A percentile compares a stretch with the other conserved stretches of the same genome.
These are phyloP conservation scores for Nibea coibor DNA, from an alignment of 2,113 vertebrate species.

Conservation along the genomic window DNA sequence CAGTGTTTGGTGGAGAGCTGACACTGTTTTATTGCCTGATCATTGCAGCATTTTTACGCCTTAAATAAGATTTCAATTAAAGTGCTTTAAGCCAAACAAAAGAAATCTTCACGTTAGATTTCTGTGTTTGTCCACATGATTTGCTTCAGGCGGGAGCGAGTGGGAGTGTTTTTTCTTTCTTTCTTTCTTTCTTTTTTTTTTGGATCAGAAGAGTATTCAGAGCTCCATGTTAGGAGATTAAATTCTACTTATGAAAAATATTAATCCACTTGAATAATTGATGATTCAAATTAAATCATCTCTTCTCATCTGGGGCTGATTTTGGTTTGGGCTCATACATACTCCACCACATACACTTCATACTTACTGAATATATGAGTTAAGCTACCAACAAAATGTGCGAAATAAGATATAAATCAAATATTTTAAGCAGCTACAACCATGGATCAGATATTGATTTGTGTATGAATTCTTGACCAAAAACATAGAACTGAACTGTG, in stretches of 20 bases:
- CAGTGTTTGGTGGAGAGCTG: no score
- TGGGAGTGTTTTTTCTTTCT: no score
- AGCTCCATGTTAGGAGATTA: not conserved
- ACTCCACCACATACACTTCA: no score
- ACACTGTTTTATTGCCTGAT: not conserved
- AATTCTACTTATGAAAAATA: not conserved
- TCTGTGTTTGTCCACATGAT: not conserved
- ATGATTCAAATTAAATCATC: not conserved
- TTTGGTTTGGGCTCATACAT: no score
- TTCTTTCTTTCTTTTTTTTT: no score
- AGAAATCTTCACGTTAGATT: not conserved
- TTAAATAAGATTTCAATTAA: not conserved
- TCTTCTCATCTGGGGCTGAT: no score
- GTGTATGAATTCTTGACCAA: not conserved
- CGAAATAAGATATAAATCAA: not conserved
- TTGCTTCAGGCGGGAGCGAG: not conserved
- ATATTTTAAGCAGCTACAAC: not conserved
- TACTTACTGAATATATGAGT: no score
- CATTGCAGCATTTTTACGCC: no score
- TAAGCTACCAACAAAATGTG: not conserved
- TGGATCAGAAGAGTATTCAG: not conserved
- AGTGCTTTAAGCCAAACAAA: not conserved
- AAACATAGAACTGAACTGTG: no score
- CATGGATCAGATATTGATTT: not conserved
- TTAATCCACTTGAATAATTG: not conserved